A percentile compares a stretch with the other conserved stretches of the same genome.
These are phyloP conservation scores for Mamestra configurata DNA, from an alignment of 1,140 invertebrate species.

Conservation along the genomic window DNA sequence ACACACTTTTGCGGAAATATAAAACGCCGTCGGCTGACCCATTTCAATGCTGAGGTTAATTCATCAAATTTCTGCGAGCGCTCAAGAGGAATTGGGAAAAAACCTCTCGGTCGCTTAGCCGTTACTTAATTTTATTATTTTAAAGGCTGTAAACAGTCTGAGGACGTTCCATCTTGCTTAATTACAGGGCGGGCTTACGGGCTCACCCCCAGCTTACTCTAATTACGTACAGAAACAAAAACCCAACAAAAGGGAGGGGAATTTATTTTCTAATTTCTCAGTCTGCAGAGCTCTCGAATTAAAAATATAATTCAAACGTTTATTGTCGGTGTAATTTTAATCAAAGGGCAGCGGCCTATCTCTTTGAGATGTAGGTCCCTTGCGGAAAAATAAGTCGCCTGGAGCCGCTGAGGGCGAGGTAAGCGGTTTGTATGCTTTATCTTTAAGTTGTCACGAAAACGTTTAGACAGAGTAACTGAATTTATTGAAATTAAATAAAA, in stretches of 20 bases:
- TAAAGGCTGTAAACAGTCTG: slow-evolving; percentile 77
- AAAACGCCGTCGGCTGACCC: slow-evolving; percentile 35
- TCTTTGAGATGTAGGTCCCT: slow-evolving; percentile 41
- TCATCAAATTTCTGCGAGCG: slow-evolving; percentile 61
- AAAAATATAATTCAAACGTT: slow-evolving; percentile 76
- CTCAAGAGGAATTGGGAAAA: slow-evolving; percentile 60
- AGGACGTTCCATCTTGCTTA: slow-evolving; percentile 81
- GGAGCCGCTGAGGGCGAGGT: neutral
- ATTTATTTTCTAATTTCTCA: slow-evolving; percentile 85
- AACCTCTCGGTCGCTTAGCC: slow-evolving; percentile 63
- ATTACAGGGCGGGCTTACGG: slow-evolving; percentile 75
- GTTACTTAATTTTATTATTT: slow-evolving; percentile 83
- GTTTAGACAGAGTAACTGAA: neutral
- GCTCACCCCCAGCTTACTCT: slow-evolving; percentile 73
- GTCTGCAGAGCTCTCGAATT: slow-evolving; percentile 68
- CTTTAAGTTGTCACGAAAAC: slow-evolving; percentile 1
- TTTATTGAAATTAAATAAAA: slow-evolving; percentile 1
- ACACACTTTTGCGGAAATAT: slow-evolving; percentile 42
- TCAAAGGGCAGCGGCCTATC: slow-evolving; percentile 57
- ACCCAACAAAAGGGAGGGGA: slow-evolving; percentile 71
- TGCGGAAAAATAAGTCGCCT: slow-evolving; percentile 20
- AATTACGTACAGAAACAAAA: slow-evolving; percentile 85
- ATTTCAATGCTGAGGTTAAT: slow-evolving; percentile 51
- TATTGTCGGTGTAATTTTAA: slow-evolving; percentile 73
- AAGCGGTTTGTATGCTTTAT: neutral